Conservation (phyloP, 2,888 invertebrate genomes). For the Microdon myrmicae region DNA sequence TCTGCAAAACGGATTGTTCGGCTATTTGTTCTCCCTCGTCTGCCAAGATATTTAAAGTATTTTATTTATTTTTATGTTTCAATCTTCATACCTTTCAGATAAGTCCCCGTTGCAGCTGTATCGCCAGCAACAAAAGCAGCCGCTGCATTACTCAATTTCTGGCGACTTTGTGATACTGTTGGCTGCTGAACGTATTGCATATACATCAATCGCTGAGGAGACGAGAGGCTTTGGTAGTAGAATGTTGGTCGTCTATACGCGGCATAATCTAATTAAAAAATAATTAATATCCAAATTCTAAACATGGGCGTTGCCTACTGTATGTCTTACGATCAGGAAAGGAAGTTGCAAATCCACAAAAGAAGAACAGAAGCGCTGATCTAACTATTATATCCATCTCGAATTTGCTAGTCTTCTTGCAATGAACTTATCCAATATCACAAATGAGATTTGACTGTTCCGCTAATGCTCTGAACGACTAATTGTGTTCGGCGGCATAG, state of each 20-base stretch:
- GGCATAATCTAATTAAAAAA: too few relatives aligned
- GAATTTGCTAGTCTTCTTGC: too few relatives aligned
- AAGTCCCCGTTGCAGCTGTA: conserved; percentile 64
- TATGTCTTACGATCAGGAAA: conserved; percentile 51
- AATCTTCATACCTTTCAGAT: conserved; percentile 60
- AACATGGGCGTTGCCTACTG: too few relatives aligned
- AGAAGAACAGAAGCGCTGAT: too few relatives aligned
- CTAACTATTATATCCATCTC: too few relatives aligned
- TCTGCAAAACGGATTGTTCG: conserved; percentile 57
- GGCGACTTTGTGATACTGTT: conserved; percentile 59
- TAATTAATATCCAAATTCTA: too few relatives aligned
- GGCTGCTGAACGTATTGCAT: conserved; percentile 62
- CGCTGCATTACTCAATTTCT: conserved; percentile 59
- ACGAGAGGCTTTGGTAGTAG: conserved; percentile 55
- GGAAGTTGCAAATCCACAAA: conserved; percentile 54
- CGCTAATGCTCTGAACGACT: too few relatives aligned
- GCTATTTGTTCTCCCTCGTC: conserved; percentile 54
- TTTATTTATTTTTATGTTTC: neutral
- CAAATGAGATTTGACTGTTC: conserved; percentile 64
- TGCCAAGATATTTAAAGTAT: conserved; percentile 38
- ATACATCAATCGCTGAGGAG: conserved; percentile 63
- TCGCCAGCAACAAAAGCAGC: conserved; percentile 65
- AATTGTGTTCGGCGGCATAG: too few relatives aligned
- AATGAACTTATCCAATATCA: too few relatives aligned
- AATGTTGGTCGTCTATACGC: conserved; percentile 60